Percentiles rank a stretch among this genome's conserved stretches.
Conservation (phyloP, 2,888 invertebrate species). For the Hemaris fuciformis region DNA sequence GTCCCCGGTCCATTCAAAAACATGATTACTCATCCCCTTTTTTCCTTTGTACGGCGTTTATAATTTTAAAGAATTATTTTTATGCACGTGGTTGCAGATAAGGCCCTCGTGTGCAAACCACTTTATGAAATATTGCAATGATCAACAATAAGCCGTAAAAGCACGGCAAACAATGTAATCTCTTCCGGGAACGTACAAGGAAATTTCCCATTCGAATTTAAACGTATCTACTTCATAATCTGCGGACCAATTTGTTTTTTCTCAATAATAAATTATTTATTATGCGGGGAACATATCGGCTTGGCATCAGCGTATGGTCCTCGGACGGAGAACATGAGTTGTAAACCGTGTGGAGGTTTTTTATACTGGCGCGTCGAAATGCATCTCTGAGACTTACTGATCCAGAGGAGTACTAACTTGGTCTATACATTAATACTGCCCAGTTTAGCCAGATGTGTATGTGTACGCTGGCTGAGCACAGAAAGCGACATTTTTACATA, state of each 20-base stretch:
- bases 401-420: too few relatives aligned
- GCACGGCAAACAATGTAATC: constrained; percentile 55
- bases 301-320: too few relatives aligned
- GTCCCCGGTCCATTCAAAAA: not conserved
- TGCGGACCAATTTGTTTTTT: constrained; percentile 35
- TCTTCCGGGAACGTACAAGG: constrained; percentile 51
- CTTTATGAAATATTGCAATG: constrained; percentile 45
- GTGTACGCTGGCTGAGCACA: too few relatives aligned
- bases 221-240: constrained; percentile 49
- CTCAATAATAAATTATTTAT: too few relatives aligned
- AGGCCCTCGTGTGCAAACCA: constrained; percentile 25
- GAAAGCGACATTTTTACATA: too few relatives aligned
- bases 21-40: constrained; percentile 8
- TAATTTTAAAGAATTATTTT: constrained; percentile 22
- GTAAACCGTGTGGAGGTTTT: too few relatives aligned
- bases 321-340: too few relatives aligned
- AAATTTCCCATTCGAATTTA: constrained; percentile 54
- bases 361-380: too few relatives aligned
- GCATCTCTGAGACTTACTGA: too few relatives aligned
- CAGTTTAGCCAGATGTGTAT: too few relatives aligned
- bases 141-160: constrained; percentile 58
- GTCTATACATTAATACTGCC: too few relatives aligned
- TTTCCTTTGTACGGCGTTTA: constrained; percentile 2
- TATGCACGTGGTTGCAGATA: constrained; percentile 23
- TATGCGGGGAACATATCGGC: too few relatives aligned